Base-by-base conservation (phyloP, 37 sponge, comb jelly and placozoan species). In the Spongilla lacustris region DNA sequence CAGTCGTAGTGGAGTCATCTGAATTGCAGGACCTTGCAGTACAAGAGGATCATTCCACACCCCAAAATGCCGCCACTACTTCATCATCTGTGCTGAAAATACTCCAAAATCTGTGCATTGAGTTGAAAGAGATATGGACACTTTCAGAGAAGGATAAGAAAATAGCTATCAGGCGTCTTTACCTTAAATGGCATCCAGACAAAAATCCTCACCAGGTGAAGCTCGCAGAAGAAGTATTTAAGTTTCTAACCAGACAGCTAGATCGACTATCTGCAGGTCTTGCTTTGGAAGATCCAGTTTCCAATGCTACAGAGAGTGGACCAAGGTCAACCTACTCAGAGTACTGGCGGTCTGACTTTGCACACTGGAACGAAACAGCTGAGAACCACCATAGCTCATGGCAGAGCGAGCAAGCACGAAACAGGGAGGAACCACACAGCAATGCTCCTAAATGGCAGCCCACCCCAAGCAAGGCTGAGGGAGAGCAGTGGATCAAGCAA, bases 111-210 rank as follows among this genome's bases (percentile, higher is more conserved):
- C 28, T 69, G 23, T 36, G 35, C 26, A 48, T 77, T 32, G 81
- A 81, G 31, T 49, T 86, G 24, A 41, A 82, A 46, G 87, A 81
- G 36, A 77, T 86, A 28, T 91, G 91, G 91, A 58, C 28, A 21
- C 81, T 90, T 2, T 27, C 36, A 8, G 31, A 70, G 36, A 58
- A 81, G 14, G 77, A 84, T 6, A 68, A 49, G 6, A 76, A 24
- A 11, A 77, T 58, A 66, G 87, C 91, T 22, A 29, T 91, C 19
- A 32, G 33, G 2, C 86, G 91, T 25, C 24, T 91, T 41, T 91
- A 83, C 48, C 79, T 86, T 26, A 81, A 77, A 66, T 86, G 79
- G 71, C 91, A 91, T 77, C 87, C 91, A n/a, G 91, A 86, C 71
- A 86, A 83, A 37, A 89, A 89, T 28, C 80, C 67, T 23, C 72